Evolutionary conservation across 1,140 invertebrate genomes (phyloP), one percentile per base, ranked within the genome.

Genomic region (Mya arenaria): DNA sequence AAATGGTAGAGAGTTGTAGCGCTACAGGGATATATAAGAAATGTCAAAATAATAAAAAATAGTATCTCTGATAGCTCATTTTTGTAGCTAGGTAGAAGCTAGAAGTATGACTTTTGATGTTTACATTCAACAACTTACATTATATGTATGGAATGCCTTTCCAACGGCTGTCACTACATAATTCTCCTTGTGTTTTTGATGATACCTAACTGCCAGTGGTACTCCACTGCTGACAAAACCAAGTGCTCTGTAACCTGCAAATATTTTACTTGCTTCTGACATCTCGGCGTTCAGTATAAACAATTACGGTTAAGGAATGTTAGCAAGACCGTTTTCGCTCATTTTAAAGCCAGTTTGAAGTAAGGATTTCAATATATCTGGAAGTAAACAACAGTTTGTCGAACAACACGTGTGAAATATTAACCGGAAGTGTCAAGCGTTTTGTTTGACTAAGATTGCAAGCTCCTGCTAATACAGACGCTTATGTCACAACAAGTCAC

Each of bases 201-300:
- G 97, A 91, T 97, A 98, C 82, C 97, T 94, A 10, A 96, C 95
- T 56, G 96, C 94, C 48, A 97, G 95, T 4, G 98, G 97, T 84
- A 99, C 94, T 85, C 97, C 95, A 92, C 98, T 98, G 91, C 96
- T 97, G n/a, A 98, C 97, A 94, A 97, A 97, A 87, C 98, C 98
- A 85, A 99, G 93, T 32, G 97, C 96, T 81, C 97, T 94, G 91
- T 96, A 96, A 6, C 95, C 95, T 6, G 94, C 89, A 92, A 98
- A 99, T 93, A 98, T 96, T 93, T 91, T 91, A 82, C 91, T 92
- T 4, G 88, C 81, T 28, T 65, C 34, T 48, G 85, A 60, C 85
- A 88, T 89, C 37, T 0, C 48, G 30, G 10, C 34, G 56, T 52
- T 23, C 8, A 4, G 28, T 25, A 44, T 48, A 44, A 5, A 8